These are phyloP conservation scores for Phrynocephalus forsythii DNA, from an alignment of 2,797 vertebrate genomes.

Conservation along the genomic window DNA sequence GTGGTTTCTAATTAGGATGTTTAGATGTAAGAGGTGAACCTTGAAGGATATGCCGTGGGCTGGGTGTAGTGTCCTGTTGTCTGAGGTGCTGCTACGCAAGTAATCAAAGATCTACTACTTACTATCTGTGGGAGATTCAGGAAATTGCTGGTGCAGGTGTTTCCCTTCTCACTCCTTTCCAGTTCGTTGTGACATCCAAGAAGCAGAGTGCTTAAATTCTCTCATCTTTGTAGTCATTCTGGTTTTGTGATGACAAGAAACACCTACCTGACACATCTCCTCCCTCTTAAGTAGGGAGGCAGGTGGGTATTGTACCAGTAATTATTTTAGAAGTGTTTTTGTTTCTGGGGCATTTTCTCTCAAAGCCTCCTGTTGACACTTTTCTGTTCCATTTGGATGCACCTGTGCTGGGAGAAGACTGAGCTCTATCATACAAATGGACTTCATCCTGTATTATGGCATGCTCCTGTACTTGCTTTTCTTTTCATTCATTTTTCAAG, in stretches of 20 bases:
- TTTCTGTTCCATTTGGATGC: not conserved
- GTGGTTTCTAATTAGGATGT: not conserved
- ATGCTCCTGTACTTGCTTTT: not conserved
- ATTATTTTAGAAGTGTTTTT: slow-evolving; percentile 12
- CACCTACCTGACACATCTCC: not conserved
- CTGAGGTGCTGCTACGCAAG: not conserved
- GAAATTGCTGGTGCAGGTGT: not conserved
- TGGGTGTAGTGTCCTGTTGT: not conserved
- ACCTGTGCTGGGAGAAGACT: not conserved
- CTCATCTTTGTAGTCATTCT: not conserved
- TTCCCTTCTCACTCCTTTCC: not conserved
- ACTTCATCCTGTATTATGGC: not conserved
- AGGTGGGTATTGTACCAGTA: not conserved
- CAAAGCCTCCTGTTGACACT: not conserved
- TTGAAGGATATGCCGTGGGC: not conserved
- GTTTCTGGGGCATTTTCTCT: not conserved
- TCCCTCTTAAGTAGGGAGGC: not conserved
- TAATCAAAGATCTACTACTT: not conserved
- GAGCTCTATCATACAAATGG: not conserved
- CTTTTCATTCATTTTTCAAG: no score
- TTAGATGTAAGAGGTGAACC: not conserved
- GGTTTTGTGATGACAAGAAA: not conserved
- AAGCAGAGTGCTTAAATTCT: not conserved
- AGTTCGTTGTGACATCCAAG: not conserved
- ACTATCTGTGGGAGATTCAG: not conserved